A percentile compares a stretch with the other conserved stretches of the same genome.
These are phyloP conservation scores for Adelphocoris suturalis DNA, from an alignment of 2,888 invertebrate genomes.

Conservation along the genomic window DNA sequence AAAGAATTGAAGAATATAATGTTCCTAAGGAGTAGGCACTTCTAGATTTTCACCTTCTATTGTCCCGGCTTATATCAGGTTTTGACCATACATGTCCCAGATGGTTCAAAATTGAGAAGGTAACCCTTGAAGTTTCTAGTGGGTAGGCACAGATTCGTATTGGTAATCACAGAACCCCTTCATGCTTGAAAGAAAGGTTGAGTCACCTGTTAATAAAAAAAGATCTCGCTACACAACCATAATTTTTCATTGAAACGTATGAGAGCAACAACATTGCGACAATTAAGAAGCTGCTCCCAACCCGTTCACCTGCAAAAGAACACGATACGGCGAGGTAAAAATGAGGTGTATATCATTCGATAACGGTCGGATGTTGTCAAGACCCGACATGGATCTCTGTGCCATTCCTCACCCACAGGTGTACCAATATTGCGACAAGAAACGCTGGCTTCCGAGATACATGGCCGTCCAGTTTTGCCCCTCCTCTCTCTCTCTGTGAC, in stretches of 20 bases:
- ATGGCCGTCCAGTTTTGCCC: conserved; percentile 17
- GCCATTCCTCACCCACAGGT: conserved; percentile 53
- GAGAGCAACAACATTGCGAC: neutral
- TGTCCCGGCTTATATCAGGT: too few relatives aligned
- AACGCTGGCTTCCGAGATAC: conserved; percentile 37
- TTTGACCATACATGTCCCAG: too few relatives aligned
- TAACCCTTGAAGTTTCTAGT: too few relatives aligned
- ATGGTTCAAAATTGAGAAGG: too few relatives aligned
- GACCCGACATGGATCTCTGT: conserved; percentile 15
- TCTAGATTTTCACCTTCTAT: too few relatives aligned
- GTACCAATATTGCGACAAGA: conserved; percentile 69
- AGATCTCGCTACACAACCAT: neutral
- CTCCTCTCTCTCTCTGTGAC: conserved; percentile 2
- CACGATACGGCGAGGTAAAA: neutral
- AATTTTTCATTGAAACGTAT: neutral
- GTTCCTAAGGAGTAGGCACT: too few relatives aligned
- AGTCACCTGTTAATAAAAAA: too few relatives aligned
- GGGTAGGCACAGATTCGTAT: too few relatives aligned
- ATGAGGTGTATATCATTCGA: conserved; percentile 1
- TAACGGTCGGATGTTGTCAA: conserved; percentile 14
- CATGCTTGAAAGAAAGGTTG: too few relatives aligned
- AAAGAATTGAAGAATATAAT: too few relatives aligned
- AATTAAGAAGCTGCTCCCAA: conserved; percentile 31
- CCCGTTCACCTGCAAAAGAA: neutral
- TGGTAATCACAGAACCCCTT: too few relatives aligned